Evolutionary conservation across 2,113 vertebrate genomes (phyloP).

Genomic region (Oxyruncus cristatus): DNA sequence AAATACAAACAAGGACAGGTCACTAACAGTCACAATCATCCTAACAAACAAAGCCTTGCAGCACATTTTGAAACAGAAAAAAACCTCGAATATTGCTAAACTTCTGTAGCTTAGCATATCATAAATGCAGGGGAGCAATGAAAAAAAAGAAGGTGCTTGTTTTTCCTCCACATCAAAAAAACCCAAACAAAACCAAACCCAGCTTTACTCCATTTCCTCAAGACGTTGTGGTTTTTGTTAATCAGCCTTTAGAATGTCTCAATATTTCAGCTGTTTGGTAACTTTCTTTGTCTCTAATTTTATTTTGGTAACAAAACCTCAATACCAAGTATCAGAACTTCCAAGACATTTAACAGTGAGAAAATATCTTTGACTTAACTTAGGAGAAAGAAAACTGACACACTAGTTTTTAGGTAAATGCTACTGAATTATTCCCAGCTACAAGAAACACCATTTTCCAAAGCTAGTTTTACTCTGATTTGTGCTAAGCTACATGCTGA

Average conservation of each 20-base stretch:
- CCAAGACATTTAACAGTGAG: neutral
- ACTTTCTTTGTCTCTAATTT: neutral
- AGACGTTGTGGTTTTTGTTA: neutral
- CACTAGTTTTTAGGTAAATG: neutral
- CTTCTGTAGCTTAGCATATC: neutral
- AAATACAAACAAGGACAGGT: neutral
- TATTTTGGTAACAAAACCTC: neutral
- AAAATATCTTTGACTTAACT: neutral
- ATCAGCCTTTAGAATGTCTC: neutral
- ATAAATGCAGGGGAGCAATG: neutral
- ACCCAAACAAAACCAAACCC: neutral
- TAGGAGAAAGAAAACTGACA: neutral
- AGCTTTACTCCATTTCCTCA: neutral
- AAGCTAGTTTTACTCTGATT: neutral
- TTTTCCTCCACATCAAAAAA: neutral
- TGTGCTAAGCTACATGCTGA: neutral
- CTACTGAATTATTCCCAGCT: neutral
- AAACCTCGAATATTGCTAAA: neutral
- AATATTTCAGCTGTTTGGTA: neutral
- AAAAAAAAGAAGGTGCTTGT: neutral
- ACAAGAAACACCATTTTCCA: neutral
- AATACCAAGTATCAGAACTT: neutral
- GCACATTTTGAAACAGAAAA: neutral
- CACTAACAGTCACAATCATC: neutral
- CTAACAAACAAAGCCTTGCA: neutral